Evolutionary conservation across 2,888 invertebrate genomes (phyloP).

Genomic region (Pteria penguin): DNA sequence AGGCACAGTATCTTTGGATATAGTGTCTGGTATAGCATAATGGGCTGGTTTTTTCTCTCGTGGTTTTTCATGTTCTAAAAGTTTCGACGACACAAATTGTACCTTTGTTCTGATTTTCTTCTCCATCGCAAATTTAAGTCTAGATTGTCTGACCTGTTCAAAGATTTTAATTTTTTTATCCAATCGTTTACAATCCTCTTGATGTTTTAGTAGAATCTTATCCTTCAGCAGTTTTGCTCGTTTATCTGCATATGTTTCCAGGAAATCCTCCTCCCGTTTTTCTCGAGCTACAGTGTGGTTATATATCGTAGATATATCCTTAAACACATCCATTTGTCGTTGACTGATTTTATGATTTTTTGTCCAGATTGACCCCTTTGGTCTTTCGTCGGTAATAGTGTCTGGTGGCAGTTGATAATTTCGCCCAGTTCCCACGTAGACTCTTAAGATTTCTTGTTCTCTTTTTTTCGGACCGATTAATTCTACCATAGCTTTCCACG

Average conservation of each 20-base stretch:
- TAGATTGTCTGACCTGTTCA: not conserved
- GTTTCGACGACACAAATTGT: not conserved
- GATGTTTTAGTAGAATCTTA: not conserved
- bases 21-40: not conserved
- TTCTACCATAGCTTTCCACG: not conserved
- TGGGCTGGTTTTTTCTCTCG: not conserved
- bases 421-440: not conserved
- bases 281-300: not conserved
- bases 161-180: not conserved
- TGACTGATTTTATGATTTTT: not conserved
- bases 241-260: not conserved
- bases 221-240: not conserved
- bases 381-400: not conserved
- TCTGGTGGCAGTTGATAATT: not conserved
- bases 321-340: not conserved
- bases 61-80: not conserved
- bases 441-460: not conserved
- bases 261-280: not conserved
- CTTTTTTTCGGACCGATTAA: not conserved
- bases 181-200: not conserved
- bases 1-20: not conserved
- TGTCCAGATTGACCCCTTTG: not conserved
- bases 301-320: not conserved
- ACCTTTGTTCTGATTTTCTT: not conserved
- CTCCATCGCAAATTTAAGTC: not conserved